Evolutionary conservation across 2,888 invertebrate genomes (phyloP).

Genomic region (Lochmaea capreae): DNA sequence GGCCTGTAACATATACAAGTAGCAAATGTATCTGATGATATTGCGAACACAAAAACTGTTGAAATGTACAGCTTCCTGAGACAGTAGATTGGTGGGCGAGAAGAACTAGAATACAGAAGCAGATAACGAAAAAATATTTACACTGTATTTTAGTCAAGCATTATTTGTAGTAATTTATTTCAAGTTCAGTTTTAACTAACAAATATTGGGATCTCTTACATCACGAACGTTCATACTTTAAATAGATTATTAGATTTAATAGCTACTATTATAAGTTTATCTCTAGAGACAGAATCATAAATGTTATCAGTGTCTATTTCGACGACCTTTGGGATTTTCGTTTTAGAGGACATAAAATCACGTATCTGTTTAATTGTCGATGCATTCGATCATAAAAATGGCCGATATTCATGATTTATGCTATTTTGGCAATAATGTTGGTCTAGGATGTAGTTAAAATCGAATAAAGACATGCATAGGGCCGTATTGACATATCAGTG

Average conservation of each 20-base stretch:
- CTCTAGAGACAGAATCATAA: background rate
- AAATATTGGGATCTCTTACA: background rate
- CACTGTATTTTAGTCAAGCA: background rate
- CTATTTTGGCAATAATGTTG: constrained; percentile 19
- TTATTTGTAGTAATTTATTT: background rate
- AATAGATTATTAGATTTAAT: constrained; percentile 2
- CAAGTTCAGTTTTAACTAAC: background rate
- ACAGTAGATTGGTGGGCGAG: too few relatives aligned
- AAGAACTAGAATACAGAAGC: too few relatives aligned
- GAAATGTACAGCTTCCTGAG: too few relatives aligned
- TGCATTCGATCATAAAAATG: constrained; percentile 26
- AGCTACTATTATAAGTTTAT: background rate
- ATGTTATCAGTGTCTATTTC: constrained; percentile 11
- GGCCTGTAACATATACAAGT: too few relatives aligned
- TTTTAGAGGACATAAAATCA: constrained; percentile 29
- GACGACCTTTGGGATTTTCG: constrained; percentile 9
- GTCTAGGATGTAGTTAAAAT: background rate
- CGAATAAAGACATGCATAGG: too few relatives aligned
- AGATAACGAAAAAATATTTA: background rate
- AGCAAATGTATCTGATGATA: too few relatives aligned
- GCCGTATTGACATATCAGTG: background rate
- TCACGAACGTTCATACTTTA: background rate
- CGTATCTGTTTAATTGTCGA: constrained; percentile 28
- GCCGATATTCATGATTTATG: constrained; percentile 24
- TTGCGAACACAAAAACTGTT: too few relatives aligned